Conservation (phyloP, 2,888 invertebrate species). For the Bedellia somnulentella region DNA sequence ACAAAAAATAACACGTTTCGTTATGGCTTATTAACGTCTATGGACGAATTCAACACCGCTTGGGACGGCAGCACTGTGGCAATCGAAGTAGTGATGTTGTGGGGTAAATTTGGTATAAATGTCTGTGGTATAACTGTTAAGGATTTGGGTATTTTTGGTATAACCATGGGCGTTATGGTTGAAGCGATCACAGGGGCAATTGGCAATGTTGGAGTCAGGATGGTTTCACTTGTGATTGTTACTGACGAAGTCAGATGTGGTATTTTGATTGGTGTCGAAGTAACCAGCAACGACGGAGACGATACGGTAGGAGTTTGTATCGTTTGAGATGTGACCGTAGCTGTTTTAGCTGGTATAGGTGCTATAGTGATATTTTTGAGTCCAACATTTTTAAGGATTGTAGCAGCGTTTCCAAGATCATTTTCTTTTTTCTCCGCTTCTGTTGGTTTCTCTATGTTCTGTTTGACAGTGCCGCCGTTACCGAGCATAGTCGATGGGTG, state of each 20-base stretch:
- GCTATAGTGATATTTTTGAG: conserved; percentile 54
- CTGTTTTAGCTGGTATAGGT: conserved; percentile 38
- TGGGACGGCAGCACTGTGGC: conserved; percentile 12
- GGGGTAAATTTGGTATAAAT: conserved; percentile 14
- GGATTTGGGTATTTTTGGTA: conserved; percentile 81
- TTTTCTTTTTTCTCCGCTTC: conserved; percentile 21
- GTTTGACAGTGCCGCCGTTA: conserved; percentile 35
- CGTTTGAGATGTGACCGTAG: conserved; percentile 36
- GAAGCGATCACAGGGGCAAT: conserved; percentile 22
- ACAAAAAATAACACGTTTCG: conserved; percentile 36
- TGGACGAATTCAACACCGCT: conserved; percentile 8
- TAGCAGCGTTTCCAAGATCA: conserved; percentile 37
- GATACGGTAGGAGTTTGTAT: conserved; percentile 19
- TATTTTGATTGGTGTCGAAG: conserved; percentile 28
- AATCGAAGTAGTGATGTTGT: conserved; percentile 12
- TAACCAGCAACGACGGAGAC: conserved; percentile 26
- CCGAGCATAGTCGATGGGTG: conserved; percentile 37
- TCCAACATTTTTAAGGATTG: conserved; percentile 47
- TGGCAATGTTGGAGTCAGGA: conserved; percentile 18
- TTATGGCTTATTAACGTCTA: conserved; percentile 27
- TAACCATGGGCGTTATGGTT: conserved; percentile 29
- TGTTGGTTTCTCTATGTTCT: conserved; percentile 13
- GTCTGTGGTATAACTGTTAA: conserved; percentile 77
- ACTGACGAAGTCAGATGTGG: conserved; percentile 30
- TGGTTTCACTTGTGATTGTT: conserved; percentile 31